phyloP scores from a whole-genome alignment of 2,113 vertebrate species.

The human region DNA sequence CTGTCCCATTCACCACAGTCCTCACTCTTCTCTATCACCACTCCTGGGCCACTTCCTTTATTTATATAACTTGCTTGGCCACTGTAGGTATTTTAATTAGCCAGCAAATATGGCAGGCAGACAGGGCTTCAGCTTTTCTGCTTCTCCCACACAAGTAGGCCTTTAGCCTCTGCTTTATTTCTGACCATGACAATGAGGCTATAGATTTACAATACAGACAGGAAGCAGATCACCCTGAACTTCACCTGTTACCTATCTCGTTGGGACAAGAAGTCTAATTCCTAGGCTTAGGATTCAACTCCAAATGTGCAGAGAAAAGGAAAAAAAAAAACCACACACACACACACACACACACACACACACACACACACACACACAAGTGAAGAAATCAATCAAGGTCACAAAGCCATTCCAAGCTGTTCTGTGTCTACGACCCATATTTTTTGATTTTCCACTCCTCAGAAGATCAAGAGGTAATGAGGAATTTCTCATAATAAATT shows the following conservation, averaged over 20 bases:
- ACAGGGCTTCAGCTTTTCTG: neutral
- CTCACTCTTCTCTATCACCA: neutral
- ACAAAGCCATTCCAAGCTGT: constrained; percentile 14
- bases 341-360: neutral
- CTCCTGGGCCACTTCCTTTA: neutral
- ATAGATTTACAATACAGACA: neutral
- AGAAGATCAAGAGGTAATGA: neutral
- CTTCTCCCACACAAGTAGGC: neutral
- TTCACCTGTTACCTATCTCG: neutral
- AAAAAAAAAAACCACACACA: neutral
- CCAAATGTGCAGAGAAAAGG: neutral
- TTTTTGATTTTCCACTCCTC: neutral
- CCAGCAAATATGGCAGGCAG: neutral
- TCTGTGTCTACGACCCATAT: neutral
- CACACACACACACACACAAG: neutral
- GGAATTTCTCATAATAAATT: neutral
- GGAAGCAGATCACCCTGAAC: neutral
- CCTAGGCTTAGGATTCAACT: neutral
- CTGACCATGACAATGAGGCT: neutral
- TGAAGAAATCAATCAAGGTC: neutral
- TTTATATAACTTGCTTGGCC: neutral
- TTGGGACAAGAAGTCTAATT: neutral
- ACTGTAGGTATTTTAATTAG: neutral
- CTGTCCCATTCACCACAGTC: neutral
- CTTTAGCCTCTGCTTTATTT: neutral